Evolutionary conservation across 2,888 invertebrate genomes (phyloP).

Genomic region (Macrosiphum euphorbiae): DNA sequence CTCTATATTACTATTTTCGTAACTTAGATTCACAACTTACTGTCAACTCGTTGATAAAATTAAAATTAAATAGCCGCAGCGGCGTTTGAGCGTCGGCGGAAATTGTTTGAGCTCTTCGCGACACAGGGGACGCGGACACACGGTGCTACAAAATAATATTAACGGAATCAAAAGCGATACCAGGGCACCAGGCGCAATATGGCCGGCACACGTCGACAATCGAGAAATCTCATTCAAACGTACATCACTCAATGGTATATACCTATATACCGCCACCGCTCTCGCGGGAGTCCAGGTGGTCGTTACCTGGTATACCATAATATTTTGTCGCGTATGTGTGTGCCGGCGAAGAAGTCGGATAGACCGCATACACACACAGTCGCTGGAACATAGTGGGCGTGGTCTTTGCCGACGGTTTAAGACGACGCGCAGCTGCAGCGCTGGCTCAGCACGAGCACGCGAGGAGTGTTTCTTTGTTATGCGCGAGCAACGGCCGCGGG

Average conservation of each 20-base stretch:
- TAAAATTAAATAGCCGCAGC: background rate
- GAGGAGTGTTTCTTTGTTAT: conserved; percentile 41
- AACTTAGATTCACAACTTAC: too few species aligned
- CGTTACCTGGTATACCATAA: background rate
- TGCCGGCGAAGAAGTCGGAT: conserved; percentile 40
- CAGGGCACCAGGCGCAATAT: background rate
- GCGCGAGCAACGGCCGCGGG: background rate
- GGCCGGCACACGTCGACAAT: background rate
- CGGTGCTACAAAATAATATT: background rate
- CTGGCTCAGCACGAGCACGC: background rate
- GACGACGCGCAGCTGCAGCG: conserved; percentile 33
- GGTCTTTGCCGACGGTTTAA: conserved; percentile 34
- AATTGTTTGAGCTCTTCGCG: background rate
- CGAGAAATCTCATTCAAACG: background rate
- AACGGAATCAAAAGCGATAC: background rate
- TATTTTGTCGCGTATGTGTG: background rate
- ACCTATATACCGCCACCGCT: background rate
- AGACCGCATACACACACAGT: background rate
- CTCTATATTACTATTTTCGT: too few species aligned
- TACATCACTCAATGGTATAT: background rate
- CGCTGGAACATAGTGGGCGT: conserved; percentile 25
- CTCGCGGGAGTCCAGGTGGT: background rate
- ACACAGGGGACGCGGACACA: background rate
- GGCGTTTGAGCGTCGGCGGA: background rate
- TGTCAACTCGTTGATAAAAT: background rate